Base-by-base conservation (phyloP, 1,140 invertebrate genomes). In the Penaeus vannamei region DNA sequence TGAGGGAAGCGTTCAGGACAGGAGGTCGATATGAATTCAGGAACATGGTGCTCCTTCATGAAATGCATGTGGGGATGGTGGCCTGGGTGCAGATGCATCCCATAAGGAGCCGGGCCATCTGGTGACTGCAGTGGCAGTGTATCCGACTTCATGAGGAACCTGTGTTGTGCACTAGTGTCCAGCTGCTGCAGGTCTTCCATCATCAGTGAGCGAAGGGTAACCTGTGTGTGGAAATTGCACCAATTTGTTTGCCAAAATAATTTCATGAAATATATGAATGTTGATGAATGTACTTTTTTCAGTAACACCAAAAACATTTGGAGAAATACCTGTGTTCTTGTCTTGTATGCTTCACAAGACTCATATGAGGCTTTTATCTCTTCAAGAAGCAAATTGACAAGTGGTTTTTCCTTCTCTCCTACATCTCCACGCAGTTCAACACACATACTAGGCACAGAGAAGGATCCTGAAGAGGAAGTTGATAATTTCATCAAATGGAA, bases 101-200 rank as follows among this genome's bases (percentile, higher is more conserved):
- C 84, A 22, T 80, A 32, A 36, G 69, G 36, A 46, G 64, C 42
- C 23, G 64, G n/a, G 36, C 82, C 66, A 32, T 59, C 29, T 23
- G 86, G 53, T 4, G 89, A 53, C 4, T 77, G 69, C 36, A 42
- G 92, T 22, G 93, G 93, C 0, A 93, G 93, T 23, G 94, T 94
- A 0, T 95, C 94, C 0, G 97, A 97, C 60, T 96, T 95, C 93
- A 98, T 96, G 94, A 98, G 96, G 92, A 95, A 95, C 26, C 97
- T 94, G 93, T 97, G 96, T 86, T 95, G 95, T 0, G 97, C 97
- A 36, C 95, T 95, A 36, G 95, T 94, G 2, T 96, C 95, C 91
- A 96, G 69, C 29, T 85, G 96, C 1, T 97, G 94, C 22, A 98
- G 93, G 93, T 98, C 97, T 93, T 98, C 97, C 96, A 98, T 97